Evolutionary conservation across 1,140 invertebrate species (phyloP), one percentile per base, ranked within the genome.

Genomic region (Nebria ingens): DNA sequence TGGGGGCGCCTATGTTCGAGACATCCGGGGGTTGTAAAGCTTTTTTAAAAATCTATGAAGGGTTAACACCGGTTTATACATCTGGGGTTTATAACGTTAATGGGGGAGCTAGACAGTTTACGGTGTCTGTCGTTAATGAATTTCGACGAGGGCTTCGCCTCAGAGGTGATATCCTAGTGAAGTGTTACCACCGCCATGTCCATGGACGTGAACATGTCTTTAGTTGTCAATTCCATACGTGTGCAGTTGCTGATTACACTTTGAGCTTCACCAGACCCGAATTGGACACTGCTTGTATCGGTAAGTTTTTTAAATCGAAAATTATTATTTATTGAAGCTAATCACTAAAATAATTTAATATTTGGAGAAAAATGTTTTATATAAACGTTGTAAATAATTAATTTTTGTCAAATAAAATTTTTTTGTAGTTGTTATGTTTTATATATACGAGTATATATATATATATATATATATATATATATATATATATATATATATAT

Each of bases 201-300:
- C 70, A 53, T 64, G 75, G 45, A 64, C 53, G 83, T 49, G 79
- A 84, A 61, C 72, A 79, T 6, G 79, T 91, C 53, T 91, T 91
- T 75, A 79, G 83, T 51, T 85, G 83, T 65, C 86, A 96, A 81
- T 93, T 94, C 74, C 92, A 95, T 73, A 95, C 92, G 0, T 94
- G 91, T 72, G 89, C 91, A 19, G 85, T 94, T 51, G 80, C 86
- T 42, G 84, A 89, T 68, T 82, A 89, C 70, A 85, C 83, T 42
- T 78, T 94, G 15, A 84, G 83, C 61, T 92, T 94, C 73, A 84
- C 85, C 53, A 85, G 91, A 65, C 82, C 84, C 62, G 89, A 94
- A 65, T 76, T 96, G 34, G 92, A 96, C 71, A 79, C 84, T 64
- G 90, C 89, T 52, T 85, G 82, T 61, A 80, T 83, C 65, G 86